Base-by-base conservation (phyloP, 2,113 vertebrate genomes). In the Cranoglanis bouderius region DNA sequence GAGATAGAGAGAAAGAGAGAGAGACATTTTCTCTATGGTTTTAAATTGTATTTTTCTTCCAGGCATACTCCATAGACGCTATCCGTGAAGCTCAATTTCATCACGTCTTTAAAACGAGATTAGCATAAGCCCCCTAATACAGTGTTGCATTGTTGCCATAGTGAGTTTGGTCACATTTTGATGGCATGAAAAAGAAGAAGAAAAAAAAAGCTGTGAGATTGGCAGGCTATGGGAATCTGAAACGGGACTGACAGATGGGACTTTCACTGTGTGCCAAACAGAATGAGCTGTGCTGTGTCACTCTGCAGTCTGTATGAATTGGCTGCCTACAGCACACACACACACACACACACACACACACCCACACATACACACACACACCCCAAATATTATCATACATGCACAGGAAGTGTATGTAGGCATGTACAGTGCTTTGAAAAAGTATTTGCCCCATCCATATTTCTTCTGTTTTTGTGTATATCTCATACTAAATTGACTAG, bases 161-260 rank as follows among this genome's bases (percentile, higher is more conserved):
- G 74, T 87, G 86, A 88, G 59, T 84, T 86, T 78, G 85, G 90
- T 83, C 89, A 80, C 84, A 87, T 82, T 57, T 81, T 81, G 63
- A 82, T 57, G 55, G 59, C 80, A 74, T 61, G 78, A 32, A 75
- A 82, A 86, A 87, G 51, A 86, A 70, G n/a, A 43, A 65, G 29
- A 49, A 13, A 63, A 83, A 84, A 87, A 90, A 88, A 85, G 51
- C 72, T 67, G 53, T 81, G 43, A 84, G 85, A 83, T 87, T 89
- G 88, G 88, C 91, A 88, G 82, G 57, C 86, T 55, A 78, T 51
- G 78, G 35, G 26, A 84, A 88, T 85, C 89, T 88, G 85, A 88
- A 83, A 75, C 70, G 32, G 29, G 85, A 46, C 51, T 91, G 88
- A 92, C 90, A 92, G 91, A 92, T 92, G 91, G 90, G 89, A 55